Conservation (phyloP, 2,888 invertebrate genomes). For the Beris morrisii region DNA sequence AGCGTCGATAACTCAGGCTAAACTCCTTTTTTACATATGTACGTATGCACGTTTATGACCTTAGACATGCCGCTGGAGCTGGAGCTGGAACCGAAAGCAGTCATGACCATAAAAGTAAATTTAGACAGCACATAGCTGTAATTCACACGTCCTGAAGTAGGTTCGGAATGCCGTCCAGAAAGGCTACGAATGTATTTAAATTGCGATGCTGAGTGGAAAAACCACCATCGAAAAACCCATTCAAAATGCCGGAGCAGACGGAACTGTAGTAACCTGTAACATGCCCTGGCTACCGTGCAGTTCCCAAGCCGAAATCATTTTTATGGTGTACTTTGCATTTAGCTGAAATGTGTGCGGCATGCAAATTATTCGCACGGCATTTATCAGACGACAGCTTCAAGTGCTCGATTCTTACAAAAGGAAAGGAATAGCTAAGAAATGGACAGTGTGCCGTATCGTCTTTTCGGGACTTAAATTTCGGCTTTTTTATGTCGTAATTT, state of each 20-base stretch:
- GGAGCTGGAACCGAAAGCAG: neutral
- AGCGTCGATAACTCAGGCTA: no score
- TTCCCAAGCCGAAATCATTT: constrained; percentile 28
- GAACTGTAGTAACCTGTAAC: neutral
- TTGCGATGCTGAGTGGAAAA: constrained; percentile 24
- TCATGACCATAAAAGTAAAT: constrained; percentile 36
- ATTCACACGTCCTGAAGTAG: constrained; percentile 36
- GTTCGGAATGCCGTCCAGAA: constrained; percentile 29
- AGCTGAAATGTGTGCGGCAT: constrained; percentile 34
- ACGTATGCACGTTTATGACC: no score
- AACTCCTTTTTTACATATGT: no score
- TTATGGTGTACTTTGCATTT: constrained; percentile 34
- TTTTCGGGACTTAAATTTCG: neutral
- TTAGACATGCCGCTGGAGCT: no score
- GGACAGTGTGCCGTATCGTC: neutral
- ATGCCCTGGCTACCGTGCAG: neutral
- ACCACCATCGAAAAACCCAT: neutral
- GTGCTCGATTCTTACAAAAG: constrained; percentile 6
- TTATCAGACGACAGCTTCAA: constrained; percentile 26
- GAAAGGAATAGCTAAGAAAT: constrained; percentile 14
- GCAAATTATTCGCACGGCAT: constrained; percentile 36
- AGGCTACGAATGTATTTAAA: constrained; percentile 34
- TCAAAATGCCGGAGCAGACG: neutral
- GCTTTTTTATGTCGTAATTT: neutral
- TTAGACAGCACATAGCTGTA: constrained; percentile 36